phyloP scores from a whole-genome alignment of 2,888 invertebrate genomes.

The Abrostola triplasia region DNA sequence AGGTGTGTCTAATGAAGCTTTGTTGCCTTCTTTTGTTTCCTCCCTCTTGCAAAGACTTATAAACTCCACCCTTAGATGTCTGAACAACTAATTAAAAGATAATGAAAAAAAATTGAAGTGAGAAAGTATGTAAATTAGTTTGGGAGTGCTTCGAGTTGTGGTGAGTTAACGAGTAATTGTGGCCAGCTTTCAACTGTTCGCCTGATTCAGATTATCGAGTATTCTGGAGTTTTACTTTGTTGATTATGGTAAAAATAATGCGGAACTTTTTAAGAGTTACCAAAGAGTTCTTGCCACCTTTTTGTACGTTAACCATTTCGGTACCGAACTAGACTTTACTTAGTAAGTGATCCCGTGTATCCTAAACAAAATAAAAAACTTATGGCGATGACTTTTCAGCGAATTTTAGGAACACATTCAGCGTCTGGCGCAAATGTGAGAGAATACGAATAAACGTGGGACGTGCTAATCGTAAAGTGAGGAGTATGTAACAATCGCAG shows the following conservation, averaged over 20 bases:
- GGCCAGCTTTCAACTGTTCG: constrained; percentile 40
- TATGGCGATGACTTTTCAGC: neutral
- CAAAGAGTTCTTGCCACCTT: no score
- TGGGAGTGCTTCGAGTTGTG: constrained; percentile 51
- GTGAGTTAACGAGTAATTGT: constrained; percentile 51
- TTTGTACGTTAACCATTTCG: no score
- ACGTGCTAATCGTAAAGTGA: constrained; percentile 2
- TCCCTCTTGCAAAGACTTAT: constrained; percentile 44
- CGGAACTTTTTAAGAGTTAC: no score
- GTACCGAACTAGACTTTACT: no score
- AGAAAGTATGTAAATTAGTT: constrained; percentile 78
- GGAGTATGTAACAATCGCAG: neutral
- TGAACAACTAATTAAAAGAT: constrained; percentile 77
- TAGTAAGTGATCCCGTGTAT: no score
- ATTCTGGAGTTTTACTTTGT: constrained; percentile 15
- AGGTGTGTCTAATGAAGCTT: constrained; percentile 56
- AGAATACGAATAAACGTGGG: constrained; percentile 1
- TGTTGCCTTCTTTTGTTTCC: constrained; percentile 45
- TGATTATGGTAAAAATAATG: neutral
- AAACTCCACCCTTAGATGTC: constrained; percentile 63
- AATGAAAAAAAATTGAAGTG: constrained; percentile 74
- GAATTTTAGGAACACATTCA: neutral
- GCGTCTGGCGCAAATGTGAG: constrained; percentile 2
- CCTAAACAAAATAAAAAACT: no score
- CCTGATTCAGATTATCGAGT: constrained; percentile 40